Evolutionary conservation across 1,140 invertebrate genomes (phyloP), one percentile per base, ranked within the genome.

Genomic region (Nylanderia fulva): DNA sequence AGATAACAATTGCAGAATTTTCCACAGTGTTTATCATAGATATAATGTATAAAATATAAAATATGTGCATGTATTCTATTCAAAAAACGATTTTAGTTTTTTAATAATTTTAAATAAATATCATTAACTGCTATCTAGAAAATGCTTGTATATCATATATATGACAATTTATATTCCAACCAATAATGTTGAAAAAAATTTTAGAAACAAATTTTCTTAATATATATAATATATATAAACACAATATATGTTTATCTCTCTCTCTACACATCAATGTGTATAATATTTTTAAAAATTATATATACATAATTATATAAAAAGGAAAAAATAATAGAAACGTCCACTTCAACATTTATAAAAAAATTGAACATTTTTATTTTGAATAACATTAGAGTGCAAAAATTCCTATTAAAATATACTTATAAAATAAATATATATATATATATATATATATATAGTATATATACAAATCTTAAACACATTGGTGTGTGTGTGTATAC

Each of bases 371-470:
- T 56, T 18, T 80, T 80, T 80, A 80, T 80, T 69, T 24, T 42
- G 48, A 58, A 15, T 39, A n/a, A 80, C 42, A 69, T 52, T 36
- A 8, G 8, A 69, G 18, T 33, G 29, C n/a, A 36, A 36, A 76
- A 39, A 39, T 54, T 36, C 21, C 21, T 68, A 66, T 52, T 36
- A 39, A 54, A 64, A 56, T 29, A 79, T 85, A 88, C 13, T 74
- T 61, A 68, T 69, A 61, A 24, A 88, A 88, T 88, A 88, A 88
- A 88, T 88, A 87, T n/a, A 3, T 9, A 21, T 87, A 75, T 82
- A 48, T 88, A n/a, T n/a, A n/a, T n/a, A n/a, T n/a, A n/a, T n/a
- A n/a, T n/a, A n/a, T n/a, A n/a, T n/a, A n/a, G n/a, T n/a, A n/a
- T n/a, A 88, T 88, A 56, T 72, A 88, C 84, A 88, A 66, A 85